Evolutionary conservation across 2,113 vertebrate genomes (phyloP).

Genomic region (Pseudorectes ferrugineus): DNA sequence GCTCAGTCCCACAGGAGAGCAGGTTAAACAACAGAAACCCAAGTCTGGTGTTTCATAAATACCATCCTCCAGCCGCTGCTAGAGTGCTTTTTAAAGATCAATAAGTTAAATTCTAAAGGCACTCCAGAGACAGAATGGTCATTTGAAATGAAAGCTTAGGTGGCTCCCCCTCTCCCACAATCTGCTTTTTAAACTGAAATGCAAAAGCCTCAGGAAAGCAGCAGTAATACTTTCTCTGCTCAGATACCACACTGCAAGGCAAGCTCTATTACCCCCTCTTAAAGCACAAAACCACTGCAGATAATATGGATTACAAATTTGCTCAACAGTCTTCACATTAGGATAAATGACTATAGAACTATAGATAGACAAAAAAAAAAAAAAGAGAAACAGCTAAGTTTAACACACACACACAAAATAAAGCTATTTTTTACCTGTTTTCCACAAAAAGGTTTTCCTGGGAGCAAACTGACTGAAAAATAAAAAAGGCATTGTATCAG

Average conservation of each 20-base stretch:
- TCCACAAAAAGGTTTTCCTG: constrained; percentile 86
- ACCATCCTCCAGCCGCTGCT: neutral
- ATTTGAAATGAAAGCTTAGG: neutral
- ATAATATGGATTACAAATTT: neutral
- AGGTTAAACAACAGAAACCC: neutral
- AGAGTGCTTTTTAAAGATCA: neutral
- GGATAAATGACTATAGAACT: neutral
- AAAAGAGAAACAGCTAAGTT: constrained; percentile 3
- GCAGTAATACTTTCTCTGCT: neutral
- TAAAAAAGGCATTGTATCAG: constrained; percentile 73
- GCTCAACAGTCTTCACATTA: neutral
- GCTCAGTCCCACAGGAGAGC: neutral
- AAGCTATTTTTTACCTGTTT: constrained; percentile 79
- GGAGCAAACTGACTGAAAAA: constrained; percentile 84
- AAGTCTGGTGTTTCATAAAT: neutral
- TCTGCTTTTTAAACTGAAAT: neutral
- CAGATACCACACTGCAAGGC: neutral
- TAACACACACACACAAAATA: constrained; percentile 14
- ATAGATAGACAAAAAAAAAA: neutral
- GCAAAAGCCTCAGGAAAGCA: neutral
- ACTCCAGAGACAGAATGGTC: neutral
- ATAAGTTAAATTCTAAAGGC: neutral
- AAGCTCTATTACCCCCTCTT: neutral
- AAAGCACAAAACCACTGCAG: neutral
- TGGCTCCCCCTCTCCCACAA: neutral